Evolutionary conservation across 2,113 vertebrate genomes (phyloP), one percentile per base, ranked within the genome.

Genomic region (Mormyrus iriodes): DNA sequence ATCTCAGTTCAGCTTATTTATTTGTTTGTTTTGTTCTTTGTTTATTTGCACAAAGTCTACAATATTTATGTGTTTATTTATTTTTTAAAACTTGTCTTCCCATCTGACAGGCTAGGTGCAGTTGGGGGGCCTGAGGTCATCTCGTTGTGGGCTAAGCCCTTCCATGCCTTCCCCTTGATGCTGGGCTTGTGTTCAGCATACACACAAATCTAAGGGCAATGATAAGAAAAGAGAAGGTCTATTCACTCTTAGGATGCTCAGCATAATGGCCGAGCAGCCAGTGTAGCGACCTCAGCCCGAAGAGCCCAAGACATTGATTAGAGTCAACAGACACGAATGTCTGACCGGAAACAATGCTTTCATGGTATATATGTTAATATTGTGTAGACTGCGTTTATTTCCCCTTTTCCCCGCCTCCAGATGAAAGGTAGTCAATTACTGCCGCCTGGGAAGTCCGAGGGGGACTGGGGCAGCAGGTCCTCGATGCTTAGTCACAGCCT

Each of bases 401-500:
- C 17, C 19, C 53, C 39, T 89, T 48, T 73, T 51, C 13, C 1
- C 39, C 31, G 19, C 51, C 24, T 84, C 44, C 35, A 3, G 69
- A 27, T 58, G 15, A 89, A 82, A 83, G 31, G 31, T 39, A 58
- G 52, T 48, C n/a, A 65, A 79, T 65, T 85, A 85, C 55, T 49
- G 82, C 21, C 31, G 49, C 21, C 88, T 44, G 44, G 83, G 27
- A 44, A 52, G 31, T 27, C 48, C 15, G 10, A 17, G 12, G 13
- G 21, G 13, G 55, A 51, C 44, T 17, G 17, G 3, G 83, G 39
- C 4, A 27, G n/a, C 44, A 15, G 44, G 15, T 79, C 58, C 83
- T 86, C 46, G 31, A n/a, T 10, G 39, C 19, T 89, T 55, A 89
- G 58, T 85, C 55, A 55, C 73, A 83, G 76, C 52, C 79, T 89